Evolutionary conservation across 2,888 invertebrate species (phyloP), one percentile per base, ranked within the genome.

Genomic region (Romanomermis culicivorax): DNA sequence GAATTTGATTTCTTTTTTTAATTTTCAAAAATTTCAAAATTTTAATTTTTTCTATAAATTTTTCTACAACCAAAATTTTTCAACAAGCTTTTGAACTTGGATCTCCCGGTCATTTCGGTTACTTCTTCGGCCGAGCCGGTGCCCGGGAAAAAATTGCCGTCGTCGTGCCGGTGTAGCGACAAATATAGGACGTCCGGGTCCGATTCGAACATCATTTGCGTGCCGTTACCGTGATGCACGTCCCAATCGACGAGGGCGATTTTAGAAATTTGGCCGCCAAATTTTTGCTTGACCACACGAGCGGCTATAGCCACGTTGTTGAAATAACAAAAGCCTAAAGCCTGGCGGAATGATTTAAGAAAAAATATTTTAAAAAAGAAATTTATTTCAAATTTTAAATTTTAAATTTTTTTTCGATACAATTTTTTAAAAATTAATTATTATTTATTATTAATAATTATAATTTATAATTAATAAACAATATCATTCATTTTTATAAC

Each of bases 111-210:
- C n/a, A n/a, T n/a, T n/a, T n/a, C n/a, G n/a, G n/a, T n/a, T n/a
- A 78, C 78, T 72, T 91, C 95, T 54, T 79, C 80, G 45, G 86
- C 85, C 51, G 86, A 86, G 56, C 97, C 97, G 1, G 97, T 97
- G 60, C 95, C 97, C n/a, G 95, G 95, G 76, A 95, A 95, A 75
- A 95, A 95, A 74, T 93, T 93, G 30, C 95, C 97, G 71, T 91
- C 88, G 77, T 97, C 97, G 77, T 97, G 95, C 63, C 97, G 83
- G 77, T 97, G 97, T 69, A 97, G 80, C 63, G 91, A 91, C 67
- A 97, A 78, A 75, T 95, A 97, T 63, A 97, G 77, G 63, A 95
- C 85, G 67, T 82, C 79, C 51, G 87, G 83, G 73, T 91, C 88
- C 68, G 84, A 82, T 74, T 93, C 95, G 76, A 95, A 93, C 71